phyloP scores from a whole-genome alignment of 2,797 vertebrate genomes.

The Gymnocypris eckloni region DNA sequence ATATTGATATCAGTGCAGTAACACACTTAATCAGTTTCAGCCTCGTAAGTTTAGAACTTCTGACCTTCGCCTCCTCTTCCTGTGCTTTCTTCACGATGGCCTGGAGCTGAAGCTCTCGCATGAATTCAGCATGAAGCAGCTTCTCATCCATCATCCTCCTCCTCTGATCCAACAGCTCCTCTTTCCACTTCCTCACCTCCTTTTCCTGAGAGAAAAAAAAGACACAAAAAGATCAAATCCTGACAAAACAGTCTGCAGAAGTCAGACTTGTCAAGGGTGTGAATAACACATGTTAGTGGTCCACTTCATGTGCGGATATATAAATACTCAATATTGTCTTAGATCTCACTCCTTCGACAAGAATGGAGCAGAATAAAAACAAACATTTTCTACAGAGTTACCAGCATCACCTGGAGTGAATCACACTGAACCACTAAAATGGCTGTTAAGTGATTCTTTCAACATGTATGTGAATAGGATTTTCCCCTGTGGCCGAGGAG shows the following conservation, averaged over 20 bases:
- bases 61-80: constrained; percentile 97
- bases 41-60: background rate
- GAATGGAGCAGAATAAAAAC: constrained; percentile 71
- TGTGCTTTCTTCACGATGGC: constrained; percentile 99
- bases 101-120: constrained; percentile 95
- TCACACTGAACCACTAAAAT: constrained; percentile 22
- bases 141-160: constrained; percentile 98
- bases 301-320: constrained; percentile 70
- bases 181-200: constrained; percentile 98
- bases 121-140: constrained; percentile 94
- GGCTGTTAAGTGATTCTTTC: constrained; percentile 72
- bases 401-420: constrained; percentile 14
- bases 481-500: constrained; percentile 63
- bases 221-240: constrained; percentile 37
- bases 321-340: constrained; percentile 72
- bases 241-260: constrained; percentile 9
- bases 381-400: constrained; percentile 61
- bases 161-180: constrained; percentile 94
- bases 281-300: constrained; percentile 67
- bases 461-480: constrained; percentile 68
- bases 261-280: constrained; percentile 27
- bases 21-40: background rate
- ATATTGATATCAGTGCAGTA: background rate
- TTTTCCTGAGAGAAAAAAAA: constrained; percentile 83
- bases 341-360: constrained; percentile 67